phyloP scores from a whole-genome alignment of 2,113 vertebrate species.

The Paratilapia polleni region DNA sequence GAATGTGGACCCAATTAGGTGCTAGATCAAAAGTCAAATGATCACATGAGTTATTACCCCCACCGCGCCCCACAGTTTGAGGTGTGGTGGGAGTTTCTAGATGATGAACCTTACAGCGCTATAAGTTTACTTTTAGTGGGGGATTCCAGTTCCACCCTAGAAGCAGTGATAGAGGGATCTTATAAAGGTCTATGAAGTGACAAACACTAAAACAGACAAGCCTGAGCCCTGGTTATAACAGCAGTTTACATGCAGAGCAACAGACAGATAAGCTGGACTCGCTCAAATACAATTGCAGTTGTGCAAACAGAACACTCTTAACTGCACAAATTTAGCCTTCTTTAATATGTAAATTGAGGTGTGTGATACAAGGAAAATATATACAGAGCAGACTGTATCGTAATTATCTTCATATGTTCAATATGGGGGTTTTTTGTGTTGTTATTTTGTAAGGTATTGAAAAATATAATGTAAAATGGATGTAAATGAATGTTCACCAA shows the following conservation, averaged over 20 bases:
- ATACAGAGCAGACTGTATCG: background rate
- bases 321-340: background rate
- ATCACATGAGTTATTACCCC: background rate
- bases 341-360: background rate
- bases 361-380: background rate
- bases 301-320: background rate
- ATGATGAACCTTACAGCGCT: background rate
- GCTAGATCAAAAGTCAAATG: background rate
- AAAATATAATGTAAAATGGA: too few relatives aligned
- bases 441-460: too few relatives aligned
- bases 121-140: background rate
- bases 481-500: too few relatives aligned
- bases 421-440: background rate
- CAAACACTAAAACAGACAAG: background rate
- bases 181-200: background rate
- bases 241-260: constrained; percentile 33
- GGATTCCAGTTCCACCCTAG: background rate
- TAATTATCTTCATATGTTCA: background rate
- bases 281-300: constrained; percentile 15
- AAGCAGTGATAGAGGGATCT: background rate
- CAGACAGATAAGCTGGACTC: constrained; percentile 27
- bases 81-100: background rate
- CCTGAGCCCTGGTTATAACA: constrained; percentile 4
- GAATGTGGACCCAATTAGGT: background rate
- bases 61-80: background rate